These are phyloP conservation scores for Nasonovia ribisnigri DNA, from an alignment of 2,888 invertebrate genomes.

Conservation along the genomic window DNA sequence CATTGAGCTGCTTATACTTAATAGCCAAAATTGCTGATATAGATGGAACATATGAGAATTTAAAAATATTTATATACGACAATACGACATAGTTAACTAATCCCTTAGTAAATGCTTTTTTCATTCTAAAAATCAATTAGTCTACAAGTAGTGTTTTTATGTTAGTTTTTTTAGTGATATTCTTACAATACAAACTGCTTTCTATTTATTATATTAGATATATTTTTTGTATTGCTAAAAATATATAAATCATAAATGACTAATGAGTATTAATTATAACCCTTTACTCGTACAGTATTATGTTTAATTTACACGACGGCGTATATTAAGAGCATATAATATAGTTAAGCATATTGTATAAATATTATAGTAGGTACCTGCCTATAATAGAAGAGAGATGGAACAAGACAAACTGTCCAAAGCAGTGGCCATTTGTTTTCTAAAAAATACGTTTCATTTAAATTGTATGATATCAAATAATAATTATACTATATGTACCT, in stretches of 20 bases:
- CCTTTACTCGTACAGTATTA: background rate
- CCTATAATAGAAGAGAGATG: background rate
- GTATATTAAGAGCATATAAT: background rate
- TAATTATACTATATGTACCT: no score
- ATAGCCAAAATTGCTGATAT: no score
- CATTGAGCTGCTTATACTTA: no score
- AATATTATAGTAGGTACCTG: background rate
- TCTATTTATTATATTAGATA: background rate
- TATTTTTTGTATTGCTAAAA: background rate
- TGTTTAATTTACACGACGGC: background rate
- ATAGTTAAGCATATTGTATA: background rate
- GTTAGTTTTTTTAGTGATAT: background rate
- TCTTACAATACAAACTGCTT: background rate
- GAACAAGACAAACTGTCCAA: background rate
- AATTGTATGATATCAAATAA: no score
- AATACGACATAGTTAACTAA: background rate
- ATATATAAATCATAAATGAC: background rate
- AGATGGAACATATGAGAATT: no score
- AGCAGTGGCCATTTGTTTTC: no score
- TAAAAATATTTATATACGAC: background rate
- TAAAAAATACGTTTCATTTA: no score
- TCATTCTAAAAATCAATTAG: background rate
- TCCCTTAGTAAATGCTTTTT: background rate
- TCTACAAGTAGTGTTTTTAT: background rate
- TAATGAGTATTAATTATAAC: conserved; percentile 3